These are phyloP conservation scores for Spatula clypeata DNA, from an alignment of 2,797 vertebrate genomes.

Conservation along the genomic window DNA sequence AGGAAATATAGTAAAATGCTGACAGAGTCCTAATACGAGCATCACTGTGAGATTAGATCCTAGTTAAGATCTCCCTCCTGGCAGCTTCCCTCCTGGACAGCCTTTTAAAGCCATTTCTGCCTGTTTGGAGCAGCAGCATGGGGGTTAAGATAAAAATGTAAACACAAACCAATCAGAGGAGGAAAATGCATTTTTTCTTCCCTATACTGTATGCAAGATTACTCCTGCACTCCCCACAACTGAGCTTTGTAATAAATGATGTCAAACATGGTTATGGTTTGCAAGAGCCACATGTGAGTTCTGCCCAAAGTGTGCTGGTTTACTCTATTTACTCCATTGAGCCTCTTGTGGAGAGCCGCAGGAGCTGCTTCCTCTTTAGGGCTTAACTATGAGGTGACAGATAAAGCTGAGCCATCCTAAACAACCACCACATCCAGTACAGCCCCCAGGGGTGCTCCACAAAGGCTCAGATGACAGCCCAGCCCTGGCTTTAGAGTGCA, in stretches of 20 bases:
- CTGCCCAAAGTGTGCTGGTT: not conserved
- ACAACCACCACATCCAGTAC: fast-evolving
- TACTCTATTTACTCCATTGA: not conserved
- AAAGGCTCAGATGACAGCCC: not conserved
- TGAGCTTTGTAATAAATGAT: not conserved
- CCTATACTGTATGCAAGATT: not conserved
- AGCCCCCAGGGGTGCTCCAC: not conserved
- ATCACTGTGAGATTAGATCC: not conserved
- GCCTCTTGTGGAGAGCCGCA: not conserved
- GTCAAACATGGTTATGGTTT: not conserved
- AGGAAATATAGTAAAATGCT: not conserved
- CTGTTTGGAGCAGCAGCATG: not conserved
- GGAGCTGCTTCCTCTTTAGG: not conserved
- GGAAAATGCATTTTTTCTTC: not conserved
- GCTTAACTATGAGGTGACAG: not conserved
- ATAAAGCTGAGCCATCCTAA: not conserved
- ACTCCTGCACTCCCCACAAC: not conserved
- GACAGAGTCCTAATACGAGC: not conserved
- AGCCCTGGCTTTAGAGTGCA: not conserved
- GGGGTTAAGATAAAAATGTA: not conserved
- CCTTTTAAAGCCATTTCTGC: not conserved
- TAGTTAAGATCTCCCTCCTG: not conserved
- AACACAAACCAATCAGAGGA: not conserved
- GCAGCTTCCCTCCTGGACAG: not conserved
- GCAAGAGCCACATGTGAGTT: not conserved